These are phyloP conservation scores for Dipodomys merriami DNA, from an alignment of 2,113 vertebrate species.

Conservation along the genomic window DNA sequence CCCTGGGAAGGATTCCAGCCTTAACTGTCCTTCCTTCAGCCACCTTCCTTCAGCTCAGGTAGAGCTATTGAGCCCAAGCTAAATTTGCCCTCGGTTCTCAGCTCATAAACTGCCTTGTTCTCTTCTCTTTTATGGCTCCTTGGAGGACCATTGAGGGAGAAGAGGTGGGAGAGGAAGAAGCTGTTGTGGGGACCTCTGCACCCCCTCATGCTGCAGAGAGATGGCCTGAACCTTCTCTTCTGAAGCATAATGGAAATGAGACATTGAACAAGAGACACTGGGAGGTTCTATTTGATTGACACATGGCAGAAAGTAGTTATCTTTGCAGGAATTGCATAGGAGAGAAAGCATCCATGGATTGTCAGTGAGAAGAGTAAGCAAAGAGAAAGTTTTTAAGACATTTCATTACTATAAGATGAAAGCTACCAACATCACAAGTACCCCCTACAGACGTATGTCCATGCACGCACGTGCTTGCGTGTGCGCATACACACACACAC, in stretches of 20 bases:
- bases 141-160: neutral
- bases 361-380: neutral
- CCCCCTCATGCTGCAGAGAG: neutral
- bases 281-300: neutral
- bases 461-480: neutral
- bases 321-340: neutral
- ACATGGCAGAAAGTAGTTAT: neutral
- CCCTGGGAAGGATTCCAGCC: neutral
- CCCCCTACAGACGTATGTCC: too few relatives aligned
- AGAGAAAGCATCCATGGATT: neutral
- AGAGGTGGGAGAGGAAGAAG: neutral
- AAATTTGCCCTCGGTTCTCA: neutral
- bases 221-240: neutral
- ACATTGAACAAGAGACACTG: neutral
- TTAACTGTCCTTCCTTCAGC: neutral
- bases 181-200: neutral
- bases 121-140: neutral
- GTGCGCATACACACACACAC: neutral
- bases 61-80: conserved; percentile 12
- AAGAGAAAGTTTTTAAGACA: neutral
- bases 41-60: neutral
- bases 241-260: neutral
- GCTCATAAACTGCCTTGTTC: neutral
- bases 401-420: conserved; percentile 2
- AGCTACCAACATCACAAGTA: neutral